Evolutionary conservation across 2,113 vertebrate species (phyloP).

Genomic region (Rhodinocichla rosea): DNA sequence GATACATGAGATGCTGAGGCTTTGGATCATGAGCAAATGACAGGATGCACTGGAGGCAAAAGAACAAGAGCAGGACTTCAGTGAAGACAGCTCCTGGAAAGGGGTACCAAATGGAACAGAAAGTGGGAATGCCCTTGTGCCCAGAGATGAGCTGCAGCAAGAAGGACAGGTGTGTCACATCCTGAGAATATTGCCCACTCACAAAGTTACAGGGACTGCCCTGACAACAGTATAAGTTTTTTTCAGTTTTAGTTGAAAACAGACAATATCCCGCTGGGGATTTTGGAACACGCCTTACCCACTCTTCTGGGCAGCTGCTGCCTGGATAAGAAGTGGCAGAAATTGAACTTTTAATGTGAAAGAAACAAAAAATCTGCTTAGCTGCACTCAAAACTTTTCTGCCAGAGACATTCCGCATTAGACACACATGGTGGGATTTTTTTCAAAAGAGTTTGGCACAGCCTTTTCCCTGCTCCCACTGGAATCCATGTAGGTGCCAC

Average conservation of each 20-base stretch:
- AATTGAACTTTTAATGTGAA: constrained; percentile 12
- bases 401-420: constrained; percentile 42
- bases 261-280: neutral
- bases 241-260: neutral
- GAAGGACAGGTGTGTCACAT: neutral
- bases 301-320: neutral
- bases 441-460: constrained; percentile 21
- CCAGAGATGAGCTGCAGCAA: neutral
- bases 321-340: neutral
- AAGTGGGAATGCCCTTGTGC: neutral
- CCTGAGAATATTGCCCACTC: neutral
- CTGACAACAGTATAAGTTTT: neutral
- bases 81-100: neutral
- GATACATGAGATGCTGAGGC: neutral
- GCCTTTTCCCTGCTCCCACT: constrained; percentile 1
- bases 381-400: neutral
- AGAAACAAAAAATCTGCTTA: constrained; percentile 6
- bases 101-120: neutral
- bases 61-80: neutral
- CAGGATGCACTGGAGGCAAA: neutral
- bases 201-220: neutral
- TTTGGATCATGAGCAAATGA: neutral
- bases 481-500: constrained; percentile 31
- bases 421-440: constrained; percentile 22
- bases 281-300: neutral